Percentiles rank a stretch among this genome's conserved stretches.
These are phyloP conservation scores for Chelmon rostratus DNA, from an alignment of 2,797 vertebrate species.

Conservation along the genomic window DNA sequence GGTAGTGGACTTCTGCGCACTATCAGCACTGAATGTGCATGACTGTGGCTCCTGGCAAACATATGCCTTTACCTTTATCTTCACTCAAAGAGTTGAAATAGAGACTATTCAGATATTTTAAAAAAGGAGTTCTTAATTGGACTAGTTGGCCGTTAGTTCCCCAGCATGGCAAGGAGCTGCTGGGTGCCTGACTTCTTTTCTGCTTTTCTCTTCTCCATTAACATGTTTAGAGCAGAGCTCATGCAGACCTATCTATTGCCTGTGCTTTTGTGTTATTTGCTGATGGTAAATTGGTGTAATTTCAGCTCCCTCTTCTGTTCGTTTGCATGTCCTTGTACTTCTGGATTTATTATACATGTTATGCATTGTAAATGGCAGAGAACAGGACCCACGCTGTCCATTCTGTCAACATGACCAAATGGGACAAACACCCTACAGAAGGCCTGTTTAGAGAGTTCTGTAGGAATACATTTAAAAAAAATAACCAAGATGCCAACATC, in stretches of 20 bases:
- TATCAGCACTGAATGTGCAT: not conserved
- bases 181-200: not conserved
- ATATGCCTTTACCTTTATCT: not conserved
- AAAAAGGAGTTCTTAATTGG: not conserved
- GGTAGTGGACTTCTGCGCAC: not conserved
- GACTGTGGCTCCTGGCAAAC: not conserved
- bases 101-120: slow-evolving; percentile 1
- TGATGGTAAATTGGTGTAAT: slow-evolving; percentile 22
- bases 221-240: not conserved
- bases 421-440: not conserved
- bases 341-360: not conserved
- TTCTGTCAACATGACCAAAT: slow-evolving; percentile 3
- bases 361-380: not conserved
- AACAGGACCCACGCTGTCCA: not conserved
- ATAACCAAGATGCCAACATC: not conserved
- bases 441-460: not conserved
- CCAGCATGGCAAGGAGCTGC: not conserved
- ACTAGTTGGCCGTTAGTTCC: not conserved
- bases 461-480: not conserved
- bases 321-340: slow-evolving; percentile 26
- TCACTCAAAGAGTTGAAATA: not conserved
- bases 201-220: slow-evolving; percentile 7
- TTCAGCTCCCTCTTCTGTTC: slow-evolving; percentile 69
- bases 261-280: slow-evolving; percentile 16
- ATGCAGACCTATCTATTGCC: not conserved